Evolutionary conservation across 2,113 vertebrate species (phyloP).

Genomic region (Epinephelus moara): DNA sequence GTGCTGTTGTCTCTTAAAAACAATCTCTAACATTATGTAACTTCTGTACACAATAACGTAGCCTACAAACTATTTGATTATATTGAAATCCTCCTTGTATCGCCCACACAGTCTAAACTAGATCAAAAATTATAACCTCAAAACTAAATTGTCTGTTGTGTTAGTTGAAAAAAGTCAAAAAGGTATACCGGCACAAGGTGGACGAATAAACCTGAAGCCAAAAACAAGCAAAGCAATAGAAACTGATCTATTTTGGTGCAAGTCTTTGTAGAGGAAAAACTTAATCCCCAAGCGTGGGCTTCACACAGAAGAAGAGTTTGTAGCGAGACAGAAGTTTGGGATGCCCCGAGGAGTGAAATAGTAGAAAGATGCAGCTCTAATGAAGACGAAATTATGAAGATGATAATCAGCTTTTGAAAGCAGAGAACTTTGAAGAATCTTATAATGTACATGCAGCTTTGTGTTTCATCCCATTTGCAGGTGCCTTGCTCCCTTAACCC

Average conservation of each 20-base stretch:
- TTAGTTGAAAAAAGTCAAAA: background rate
- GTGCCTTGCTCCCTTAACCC: background rate
- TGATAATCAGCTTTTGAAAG: slow-evolving; percentile 7
- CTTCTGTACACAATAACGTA: background rate
- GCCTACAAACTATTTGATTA: background rate
- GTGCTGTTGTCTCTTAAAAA: background rate
- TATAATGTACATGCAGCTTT: background rate
- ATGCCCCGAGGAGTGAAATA: slow-evolving; percentile 16
- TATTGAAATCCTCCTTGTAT: background rate
- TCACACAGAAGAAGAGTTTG: slow-evolving; percentile 1
- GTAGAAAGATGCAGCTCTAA: slow-evolving; percentile 10
- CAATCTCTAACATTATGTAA: background rate
- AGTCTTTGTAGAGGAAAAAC: slow-evolving; percentile 4
- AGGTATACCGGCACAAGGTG: background rate
- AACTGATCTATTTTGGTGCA: slow-evolving; percentile 3
- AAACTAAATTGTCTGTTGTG: background rate
- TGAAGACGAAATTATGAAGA: background rate
- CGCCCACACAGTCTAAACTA: background rate
- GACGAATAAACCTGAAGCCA: background rate
- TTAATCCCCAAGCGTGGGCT: slow-evolving; percentile 3
- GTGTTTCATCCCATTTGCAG: background rate
- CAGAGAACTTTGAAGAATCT: background rate
- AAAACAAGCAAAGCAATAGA: background rate
- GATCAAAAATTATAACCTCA: slow-evolving; percentile 13
- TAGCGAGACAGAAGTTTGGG: slow-evolving; percentile 13